Conservation (phyloP, 2,113 vertebrate species). For the Syngnathus floridae region DNA sequence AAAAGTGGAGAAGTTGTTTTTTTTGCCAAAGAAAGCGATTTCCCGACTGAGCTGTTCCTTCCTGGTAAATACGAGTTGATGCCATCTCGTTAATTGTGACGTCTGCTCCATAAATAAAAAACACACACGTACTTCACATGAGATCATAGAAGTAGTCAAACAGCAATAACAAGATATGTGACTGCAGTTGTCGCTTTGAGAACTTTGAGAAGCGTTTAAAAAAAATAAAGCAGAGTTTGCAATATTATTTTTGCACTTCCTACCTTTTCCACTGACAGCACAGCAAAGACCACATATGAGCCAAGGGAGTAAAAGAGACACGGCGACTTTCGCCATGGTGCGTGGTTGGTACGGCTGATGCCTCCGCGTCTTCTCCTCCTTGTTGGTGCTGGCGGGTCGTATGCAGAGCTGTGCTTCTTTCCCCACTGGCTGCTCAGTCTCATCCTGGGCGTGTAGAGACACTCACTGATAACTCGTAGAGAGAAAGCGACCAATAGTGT, state of each 20-base stretch:
- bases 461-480: background rate
- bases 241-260: slow-evolving; percentile 18
- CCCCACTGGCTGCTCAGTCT: slow-evolving; percentile 1
- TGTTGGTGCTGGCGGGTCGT: slow-evolving; percentile 9
- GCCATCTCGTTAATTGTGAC: slow-evolving; percentile 12
- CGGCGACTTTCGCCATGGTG: slow-evolving; percentile 47
- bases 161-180: background rate
- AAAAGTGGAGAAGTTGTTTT: too few species aligned
- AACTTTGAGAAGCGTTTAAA: background rate
- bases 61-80: background rate
- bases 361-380: slow-evolving; percentile 41
- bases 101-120: background rate
- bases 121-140: background rate
- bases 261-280: slow-evolving; percentile 66
- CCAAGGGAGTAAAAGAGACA: slow-evolving; percentile 48
- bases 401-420: slow-evolving; percentile 4
- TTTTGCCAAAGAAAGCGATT: background rate
- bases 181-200: background rate
- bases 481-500: slow-evolving; percentile 1
- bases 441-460: background rate
- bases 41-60: slow-evolving; percentile 7
- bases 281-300: slow-evolving; percentile 52
- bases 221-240: background rate
- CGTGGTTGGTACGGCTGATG: slow-evolving; percentile 20
- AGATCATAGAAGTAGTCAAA: background rate